Evolutionary conservation across 1,140 invertebrate genomes (phyloP), one percentile per base, ranked within the genome.

Genomic region (Caenorhabditis briggsae): DNA sequence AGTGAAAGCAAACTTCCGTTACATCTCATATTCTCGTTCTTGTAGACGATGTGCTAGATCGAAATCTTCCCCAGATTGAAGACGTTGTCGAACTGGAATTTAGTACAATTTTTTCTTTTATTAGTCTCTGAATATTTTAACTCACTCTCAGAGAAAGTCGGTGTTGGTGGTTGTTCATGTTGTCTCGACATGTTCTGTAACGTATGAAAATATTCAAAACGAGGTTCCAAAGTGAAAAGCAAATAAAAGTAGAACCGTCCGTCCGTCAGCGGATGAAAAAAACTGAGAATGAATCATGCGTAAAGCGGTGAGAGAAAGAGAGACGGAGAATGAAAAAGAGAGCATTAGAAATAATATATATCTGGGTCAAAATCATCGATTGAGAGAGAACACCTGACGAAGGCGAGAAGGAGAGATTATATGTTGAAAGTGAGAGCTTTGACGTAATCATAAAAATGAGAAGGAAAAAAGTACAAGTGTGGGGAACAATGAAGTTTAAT

Each of bases 1-100:
- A 33, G 33, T n/a, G 33, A 14, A 8, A 78, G 2, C 8, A 23
- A 8, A 23, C 41, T 78, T 23, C 70, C n/a, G 16, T 78, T 50
- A 78, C 70, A 78, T 78, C 46, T 78, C 46, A 78, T 78, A 78
- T 78, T 78, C 70, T 23, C 46, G n/a, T n/a, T 78, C 70, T 50
- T 78, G 70, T 23, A 78, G 46, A 5, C 70, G 70, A 50, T 78
- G 46, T 78, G 70, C 70, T 50, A 78, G n/a, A 78, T 78, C 70
- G 14, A 78, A 78, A 78, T 78, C 70, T 50, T 78, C 70, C 12
- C 70, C 70, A 23, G 70, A 41, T 50, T 78, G 70, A 20, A 78
- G 70, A 14, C 70, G 70, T 50, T 78, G 70, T 11, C 70, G 70
- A 11, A 78, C 70, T 78, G 70, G 9, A 78, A 78, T 18, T 16